phyloP scores from a whole-genome alignment of 2,113 vertebrate genomes.

The Polypterus bichir region DNA sequence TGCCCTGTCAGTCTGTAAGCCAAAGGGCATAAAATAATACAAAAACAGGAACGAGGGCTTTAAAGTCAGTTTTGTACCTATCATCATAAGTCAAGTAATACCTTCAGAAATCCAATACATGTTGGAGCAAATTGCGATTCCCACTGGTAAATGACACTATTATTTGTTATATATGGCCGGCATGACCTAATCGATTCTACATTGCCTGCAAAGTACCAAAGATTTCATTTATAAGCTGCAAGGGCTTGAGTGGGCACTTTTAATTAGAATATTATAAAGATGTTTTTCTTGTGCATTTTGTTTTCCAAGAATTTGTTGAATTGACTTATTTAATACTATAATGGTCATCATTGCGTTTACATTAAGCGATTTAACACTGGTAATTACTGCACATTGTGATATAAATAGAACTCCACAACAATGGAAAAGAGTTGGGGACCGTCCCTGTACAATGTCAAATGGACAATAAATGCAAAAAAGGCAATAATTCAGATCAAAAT shows the following conservation, averaged over 20 bases:
- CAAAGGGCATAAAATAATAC: slow-evolving; percentile 47
- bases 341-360: too few species aligned
- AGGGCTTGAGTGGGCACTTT: neutral
- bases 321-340: too few species aligned
- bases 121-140: slow-evolving; percentile 40
- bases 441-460: too few species aligned
- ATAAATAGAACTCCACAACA: too few species aligned
- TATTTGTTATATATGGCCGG: slow-evolving; percentile 45
- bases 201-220: slow-evolving; percentile 34
- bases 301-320: too few species aligned
- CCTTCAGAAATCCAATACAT: slow-evolving; percentile 32
- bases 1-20: slow-evolving; percentile 57
- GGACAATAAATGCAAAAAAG: too few species aligned
- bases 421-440: too few species aligned
- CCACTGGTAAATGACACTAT: slow-evolving; percentile 41
- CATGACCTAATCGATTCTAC: slow-evolving; percentile 42
- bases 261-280: too few species aligned
- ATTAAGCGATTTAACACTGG: too few species aligned
- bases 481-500: too few species aligned
- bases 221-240: slow-evolving; percentile 22
- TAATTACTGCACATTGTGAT: too few species aligned
- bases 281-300: too few species aligned
- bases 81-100: slow-evolving; percentile 31
- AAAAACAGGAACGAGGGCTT: slow-evolving; percentile 34
- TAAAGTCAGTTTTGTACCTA: slow-evolving; percentile 29